phyloP scores from a whole-genome alignment of 2,113 vertebrate species.

The Rhabdornis inornatus region DNA sequence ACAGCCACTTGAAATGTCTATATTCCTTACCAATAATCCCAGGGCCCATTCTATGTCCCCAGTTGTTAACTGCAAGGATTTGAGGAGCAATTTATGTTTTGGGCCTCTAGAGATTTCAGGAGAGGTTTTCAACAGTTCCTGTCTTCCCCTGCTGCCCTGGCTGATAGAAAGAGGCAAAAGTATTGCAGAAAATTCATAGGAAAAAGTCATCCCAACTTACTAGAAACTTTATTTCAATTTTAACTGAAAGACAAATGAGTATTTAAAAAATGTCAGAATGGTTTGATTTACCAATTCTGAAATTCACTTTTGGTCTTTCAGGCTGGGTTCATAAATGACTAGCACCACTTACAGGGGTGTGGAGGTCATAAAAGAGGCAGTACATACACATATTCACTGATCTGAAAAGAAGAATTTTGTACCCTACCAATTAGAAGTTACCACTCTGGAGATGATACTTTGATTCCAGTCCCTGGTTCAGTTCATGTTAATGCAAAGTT shows the following conservation, averaged over 20 bases:
- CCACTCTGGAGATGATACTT: neutral
- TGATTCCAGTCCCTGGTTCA: neutral
- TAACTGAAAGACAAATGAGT: neutral
- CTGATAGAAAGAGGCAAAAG: neutral
- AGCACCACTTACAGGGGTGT: rapidly evolving
- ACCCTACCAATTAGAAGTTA: neutral
- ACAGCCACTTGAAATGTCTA: neutral
- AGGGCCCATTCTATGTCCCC: neutral
- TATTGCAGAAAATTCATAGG: neutral
- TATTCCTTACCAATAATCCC: neutral
- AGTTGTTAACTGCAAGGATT: neutral
- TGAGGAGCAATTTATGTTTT: neutral
- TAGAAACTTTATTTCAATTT: neutral
- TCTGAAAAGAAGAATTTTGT: neutral
- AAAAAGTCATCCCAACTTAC: neutral
- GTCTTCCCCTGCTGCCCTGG: neutral
- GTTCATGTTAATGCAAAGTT: neutral
- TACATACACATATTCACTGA: neutral
- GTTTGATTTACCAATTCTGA: neutral
- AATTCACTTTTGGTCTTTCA: neutral
- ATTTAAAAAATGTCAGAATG: neutral
- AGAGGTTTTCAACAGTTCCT: neutral
- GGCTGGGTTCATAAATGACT: neutral
- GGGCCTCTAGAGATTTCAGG: neutral
- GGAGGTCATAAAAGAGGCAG: neutral